Percentiles rank a stretch among this genome's conserved stretches.
Evolutionary conservation across 2,113 vertebrate genomes (phyloP).

Genomic region (Platycercus adscitus): DNA sequence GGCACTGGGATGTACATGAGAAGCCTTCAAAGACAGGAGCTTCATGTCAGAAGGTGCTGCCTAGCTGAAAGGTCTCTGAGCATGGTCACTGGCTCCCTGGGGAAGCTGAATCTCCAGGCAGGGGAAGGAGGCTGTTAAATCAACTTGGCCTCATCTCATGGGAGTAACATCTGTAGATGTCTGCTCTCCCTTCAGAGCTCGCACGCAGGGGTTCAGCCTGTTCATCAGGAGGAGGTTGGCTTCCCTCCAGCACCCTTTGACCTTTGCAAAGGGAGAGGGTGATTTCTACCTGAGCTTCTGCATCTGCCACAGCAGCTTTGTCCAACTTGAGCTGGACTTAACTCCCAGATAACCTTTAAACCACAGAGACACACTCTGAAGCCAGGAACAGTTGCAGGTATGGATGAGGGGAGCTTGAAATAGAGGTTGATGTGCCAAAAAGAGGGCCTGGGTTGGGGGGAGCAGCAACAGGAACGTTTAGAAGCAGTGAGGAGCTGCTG

Average conservation of each 20-base stretch:
- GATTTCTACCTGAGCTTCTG: background rate
- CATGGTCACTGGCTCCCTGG: background rate
- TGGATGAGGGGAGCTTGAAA: background rate
- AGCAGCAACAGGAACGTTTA: background rate
- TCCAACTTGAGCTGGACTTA: background rate
- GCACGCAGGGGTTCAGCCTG: background rate
- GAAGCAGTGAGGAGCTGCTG: background rate
- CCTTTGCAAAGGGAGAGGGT: background rate
- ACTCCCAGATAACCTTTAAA: background rate
- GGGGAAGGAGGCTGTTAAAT: background rate
- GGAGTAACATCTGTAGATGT: background rate
- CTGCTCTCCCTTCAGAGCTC: background rate
- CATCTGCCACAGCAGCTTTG: background rate
- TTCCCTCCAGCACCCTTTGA: background rate
- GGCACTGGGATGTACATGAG: background rate
- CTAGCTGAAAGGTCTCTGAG: background rate
- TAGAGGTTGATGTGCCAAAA: background rate
- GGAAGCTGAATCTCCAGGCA: background rate
- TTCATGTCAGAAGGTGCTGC: background rate
- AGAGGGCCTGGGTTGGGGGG: background rate
- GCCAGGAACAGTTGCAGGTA: background rate
- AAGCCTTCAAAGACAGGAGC: background rate
- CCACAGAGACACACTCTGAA: background rate
- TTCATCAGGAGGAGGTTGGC: background rate
- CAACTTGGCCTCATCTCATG: fast-evolving